A percentile compares a stretch with the other conserved stretches of the same genome.
These are phyloP conservation scores for Camponotus vicinus DNA, from an alignment of 1,140 invertebrate genomes.

Conservation along the genomic window DNA sequence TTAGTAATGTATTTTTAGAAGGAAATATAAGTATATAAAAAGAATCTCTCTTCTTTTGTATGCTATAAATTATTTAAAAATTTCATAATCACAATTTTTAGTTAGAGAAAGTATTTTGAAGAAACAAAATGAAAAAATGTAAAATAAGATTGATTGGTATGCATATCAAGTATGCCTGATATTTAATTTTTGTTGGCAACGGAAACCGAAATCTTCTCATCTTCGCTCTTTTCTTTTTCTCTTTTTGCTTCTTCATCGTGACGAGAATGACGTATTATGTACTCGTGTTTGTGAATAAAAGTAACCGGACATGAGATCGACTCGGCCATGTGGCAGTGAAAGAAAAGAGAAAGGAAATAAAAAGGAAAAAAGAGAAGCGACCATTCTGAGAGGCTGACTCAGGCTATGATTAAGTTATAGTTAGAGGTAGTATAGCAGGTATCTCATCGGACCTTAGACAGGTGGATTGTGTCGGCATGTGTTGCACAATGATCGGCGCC, in stretches of 20 bases:
- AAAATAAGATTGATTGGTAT: constrained; percentile 4
- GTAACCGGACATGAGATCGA: constrained; percentile 47
- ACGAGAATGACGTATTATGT: constrained; percentile 56
- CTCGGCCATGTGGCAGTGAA: constrained; percentile 28
- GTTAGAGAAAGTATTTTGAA: neutral
- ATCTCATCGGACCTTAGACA: constrained; percentile 66
- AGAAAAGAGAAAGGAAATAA: constrained; percentile 39
- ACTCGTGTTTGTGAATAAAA: constrained; percentile 60
- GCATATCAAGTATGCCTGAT: neutral
- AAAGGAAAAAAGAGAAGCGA: constrained; percentile 41
- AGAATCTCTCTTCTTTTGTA: neutral
- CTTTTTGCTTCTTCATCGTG: constrained; percentile 29
- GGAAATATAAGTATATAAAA: neutral
- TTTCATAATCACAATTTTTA: neutral
- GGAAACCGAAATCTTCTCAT: constrained; percentile 27
- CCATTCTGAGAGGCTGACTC: constrained; percentile 61
- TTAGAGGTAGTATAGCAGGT: constrained; percentile 64
- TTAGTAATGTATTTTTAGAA: neutral
- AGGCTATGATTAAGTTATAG: constrained; percentile 76
- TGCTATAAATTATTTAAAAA: constrained; percentile 1
- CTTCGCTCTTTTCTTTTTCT: neutral
- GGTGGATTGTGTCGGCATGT: constrained; percentile 66
- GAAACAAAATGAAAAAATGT: neutral
- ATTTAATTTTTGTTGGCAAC: constrained; percentile 52
- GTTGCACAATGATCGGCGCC: constrained; percentile 69